Base-by-base conservation (phyloP, 1,140 invertebrate species). In the Trichonephila clavata region DNA sequence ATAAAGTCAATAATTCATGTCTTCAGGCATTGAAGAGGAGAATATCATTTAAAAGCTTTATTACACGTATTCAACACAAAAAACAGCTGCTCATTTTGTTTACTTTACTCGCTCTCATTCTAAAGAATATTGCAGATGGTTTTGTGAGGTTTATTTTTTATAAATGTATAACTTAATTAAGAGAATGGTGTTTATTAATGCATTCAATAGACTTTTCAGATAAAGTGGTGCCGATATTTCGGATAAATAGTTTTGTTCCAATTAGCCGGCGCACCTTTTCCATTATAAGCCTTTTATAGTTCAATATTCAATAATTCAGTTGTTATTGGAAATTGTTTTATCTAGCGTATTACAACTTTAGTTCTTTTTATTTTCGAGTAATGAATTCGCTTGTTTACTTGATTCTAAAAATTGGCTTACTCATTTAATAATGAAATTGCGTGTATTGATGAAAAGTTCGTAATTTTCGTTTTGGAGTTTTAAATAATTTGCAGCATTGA, bases 31-130 rank as follows among this genome's bases (percentile, higher is more conserved):
- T 16, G 18, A 77, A 77, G 18, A 13, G 27, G 14, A 3, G 27
- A 39, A 77, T 20, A 77, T 18, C 71, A 77, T 77, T 77, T 77
- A 77, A 77, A 77, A 32, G 71, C 71, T 77, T 77, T 77, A 77
- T 39, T 39, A 77, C 16, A 27, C 14, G 6, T 77, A 18, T 6
- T 63, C 14, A 77, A 14, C 5, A 77, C 32, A 39, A 32, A 39
- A 18, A 7, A 3, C 32, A 77, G 14, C 18, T 39, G 1, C 14
- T 18, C 16, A 27, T 39, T 27, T 21, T 21, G 3, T 32, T 6
- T 39, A 18, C 18, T 77, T 39, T 6, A 39, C 32, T 77, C 27
- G 32, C 24, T 39, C 32, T 32, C 6, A 18, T 77, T 77, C 13
- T 32, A 18, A 77, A 77, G 71, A 77, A 77, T 32, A 77, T 39